Evolutionary conservation across 2,113 vertebrate genomes (phyloP).

Genomic region (Gadus macrocephalus): DNA sequence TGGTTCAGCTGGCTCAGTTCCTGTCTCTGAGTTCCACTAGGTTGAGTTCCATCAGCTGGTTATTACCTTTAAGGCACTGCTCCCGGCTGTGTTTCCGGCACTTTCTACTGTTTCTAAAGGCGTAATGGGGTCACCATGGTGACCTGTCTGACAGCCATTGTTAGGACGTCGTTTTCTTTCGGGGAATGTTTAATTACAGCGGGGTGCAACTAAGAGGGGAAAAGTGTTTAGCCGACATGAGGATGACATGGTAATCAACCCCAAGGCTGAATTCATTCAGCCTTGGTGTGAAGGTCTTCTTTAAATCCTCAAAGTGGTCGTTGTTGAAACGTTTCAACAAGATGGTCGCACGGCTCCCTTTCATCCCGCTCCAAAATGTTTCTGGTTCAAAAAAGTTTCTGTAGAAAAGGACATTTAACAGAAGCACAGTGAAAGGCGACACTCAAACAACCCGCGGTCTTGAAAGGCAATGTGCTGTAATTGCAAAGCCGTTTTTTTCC

Average conservation of each 20-base stretch:
- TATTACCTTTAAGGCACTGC: too few relatives aligned
- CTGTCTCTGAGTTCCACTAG: too few relatives aligned
- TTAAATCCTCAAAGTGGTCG: conserved; percentile 24
- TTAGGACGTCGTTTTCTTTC: conserved; percentile 42
- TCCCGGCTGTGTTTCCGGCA: too few relatives aligned
- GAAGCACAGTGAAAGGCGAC: conserved; percentile 39
- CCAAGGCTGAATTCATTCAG: conserved; percentile 41
- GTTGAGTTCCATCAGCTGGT: too few relatives aligned
- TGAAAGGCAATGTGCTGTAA: conserved; percentile 42
- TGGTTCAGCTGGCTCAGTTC: too few relatives aligned
- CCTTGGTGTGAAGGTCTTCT: conserved; percentile 7
- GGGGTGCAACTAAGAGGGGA: conserved; percentile 35
- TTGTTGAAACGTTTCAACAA: conserved; percentile 45
- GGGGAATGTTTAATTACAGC: conserved; percentile 40
- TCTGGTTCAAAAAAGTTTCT: not conserved
- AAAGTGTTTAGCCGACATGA: conserved; percentile 20
- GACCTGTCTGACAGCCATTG: conserved; percentile 26
- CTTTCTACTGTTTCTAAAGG: too few relatives aligned
- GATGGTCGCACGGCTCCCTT: conserved; percentile 13
- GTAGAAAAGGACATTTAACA: conserved; percentile 54
- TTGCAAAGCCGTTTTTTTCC: conserved; percentile 21
- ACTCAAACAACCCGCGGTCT: conserved; percentile 31
- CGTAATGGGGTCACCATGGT: conserved; percentile 7
- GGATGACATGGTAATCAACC: conserved; percentile 51
- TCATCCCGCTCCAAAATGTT: conserved; percentile 28